A percentile compares a stretch with the other conserved stretches of the same genome.
Conservation (phyloP, 1,140 invertebrate species). For the Pogonomyrmex barbatus region DNA sequence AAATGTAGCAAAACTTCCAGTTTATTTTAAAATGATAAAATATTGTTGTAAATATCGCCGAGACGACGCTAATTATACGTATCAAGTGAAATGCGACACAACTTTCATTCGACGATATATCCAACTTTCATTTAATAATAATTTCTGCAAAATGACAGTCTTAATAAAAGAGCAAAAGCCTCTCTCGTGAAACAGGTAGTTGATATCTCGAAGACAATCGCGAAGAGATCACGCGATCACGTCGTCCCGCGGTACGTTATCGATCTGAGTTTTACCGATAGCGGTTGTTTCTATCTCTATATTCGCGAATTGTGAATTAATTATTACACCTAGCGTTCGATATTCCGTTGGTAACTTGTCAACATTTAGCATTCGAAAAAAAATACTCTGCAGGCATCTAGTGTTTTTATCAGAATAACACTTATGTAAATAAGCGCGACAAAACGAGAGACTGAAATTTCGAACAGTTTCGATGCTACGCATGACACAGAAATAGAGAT, state of each 20-base stretch:
- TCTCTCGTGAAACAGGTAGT: conserved; percentile 18
- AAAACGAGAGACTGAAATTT: background rate
- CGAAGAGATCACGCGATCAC: conserved; percentile 36
- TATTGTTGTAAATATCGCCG: background rate
- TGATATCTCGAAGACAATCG: conserved; percentile 21
- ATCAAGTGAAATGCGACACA: background rate
- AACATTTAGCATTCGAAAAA: conserved; percentile 76
- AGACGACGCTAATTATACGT: background rate
- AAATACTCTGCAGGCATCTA: conserved; percentile 68
- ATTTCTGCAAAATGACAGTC: conserved; percentile 13
- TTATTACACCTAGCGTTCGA: conserved; percentile 79
- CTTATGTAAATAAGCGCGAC: background rate
- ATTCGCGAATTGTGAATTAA: conserved; percentile 80
- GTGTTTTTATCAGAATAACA: conserved; percentile 7
- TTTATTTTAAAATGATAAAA: conserved; percentile 32
- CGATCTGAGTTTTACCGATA: conserved; percentile 27
- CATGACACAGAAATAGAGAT: background rate
- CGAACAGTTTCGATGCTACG: background rate
- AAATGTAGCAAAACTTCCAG: conserved; percentile 25
- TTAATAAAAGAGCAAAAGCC: conserved; percentile 27
- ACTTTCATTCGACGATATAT: conserved; percentile 1
- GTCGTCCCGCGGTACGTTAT: conserved; percentile 8
- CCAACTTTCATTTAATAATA: background rate
- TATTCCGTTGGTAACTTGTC: conserved; percentile 75
- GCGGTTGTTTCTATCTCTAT: conserved; percentile 76